Conservation (phyloP, 2,113 vertebrate genomes). For the Perccottus glenii region DNA sequence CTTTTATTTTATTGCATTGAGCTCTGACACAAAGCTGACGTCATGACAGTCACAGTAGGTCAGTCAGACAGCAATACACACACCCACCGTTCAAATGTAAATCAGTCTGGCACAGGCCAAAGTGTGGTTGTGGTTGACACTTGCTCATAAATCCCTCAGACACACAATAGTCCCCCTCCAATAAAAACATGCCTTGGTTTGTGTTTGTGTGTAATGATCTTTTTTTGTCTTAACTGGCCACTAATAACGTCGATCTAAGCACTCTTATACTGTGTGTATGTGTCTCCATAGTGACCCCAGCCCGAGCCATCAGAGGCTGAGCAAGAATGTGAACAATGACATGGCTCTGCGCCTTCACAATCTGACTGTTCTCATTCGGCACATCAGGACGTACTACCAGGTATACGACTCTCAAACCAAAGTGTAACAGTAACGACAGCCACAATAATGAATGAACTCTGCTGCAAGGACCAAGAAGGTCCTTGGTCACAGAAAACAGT, state of each 20-base stretch:
- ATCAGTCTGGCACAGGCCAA: constrained; percentile 39
- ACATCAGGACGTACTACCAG: constrained; percentile 73
- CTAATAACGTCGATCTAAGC: constrained; percentile 19
- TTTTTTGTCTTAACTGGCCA: constrained; percentile 31
- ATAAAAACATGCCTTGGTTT: constrained; percentile 8
- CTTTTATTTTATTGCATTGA: constrained; percentile 1
- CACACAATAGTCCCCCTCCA: constrained; percentile 38
- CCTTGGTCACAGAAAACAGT: too few species aligned
- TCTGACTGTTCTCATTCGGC: constrained; percentile 65
- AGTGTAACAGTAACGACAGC: neutral
- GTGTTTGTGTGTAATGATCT: constrained; percentile 19
- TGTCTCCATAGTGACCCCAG: constrained; percentile 70
- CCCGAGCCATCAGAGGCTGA: constrained; percentile 72
- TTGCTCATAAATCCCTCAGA: constrained; percentile 35
- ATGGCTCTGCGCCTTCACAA: constrained; percentile 66
- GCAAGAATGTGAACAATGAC: constrained; percentile 71
- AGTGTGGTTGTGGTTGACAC: neutral
- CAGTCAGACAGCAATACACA: constrained; percentile 10
- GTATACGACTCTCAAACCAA: constrained; percentile 32
- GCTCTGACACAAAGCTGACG: neutral
- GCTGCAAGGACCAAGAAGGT: neutral
- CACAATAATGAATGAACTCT: neutral
- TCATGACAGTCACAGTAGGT: constrained; percentile 15
- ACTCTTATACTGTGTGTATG: constrained; percentile 24
- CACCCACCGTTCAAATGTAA: constrained; percentile 50